Evolutionary conservation across 2,797 vertebrate genomes (phyloP).

Genomic region (Melanotaenia pygmaea): DNA sequence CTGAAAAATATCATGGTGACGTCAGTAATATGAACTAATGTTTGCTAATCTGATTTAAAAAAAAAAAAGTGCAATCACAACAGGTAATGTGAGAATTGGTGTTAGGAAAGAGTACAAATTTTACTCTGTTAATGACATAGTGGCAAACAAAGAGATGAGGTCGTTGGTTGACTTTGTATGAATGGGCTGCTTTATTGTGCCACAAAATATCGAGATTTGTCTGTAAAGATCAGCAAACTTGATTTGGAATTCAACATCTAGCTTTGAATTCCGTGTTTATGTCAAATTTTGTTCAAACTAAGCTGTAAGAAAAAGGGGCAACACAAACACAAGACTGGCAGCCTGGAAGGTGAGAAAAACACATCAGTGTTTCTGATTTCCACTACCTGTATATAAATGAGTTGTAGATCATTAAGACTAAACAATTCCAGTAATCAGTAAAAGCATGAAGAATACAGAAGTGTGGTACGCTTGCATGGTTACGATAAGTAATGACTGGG

Average conservation of each 20-base stretch:
- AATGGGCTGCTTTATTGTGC: too few species aligned
- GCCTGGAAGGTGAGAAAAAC: background rate
- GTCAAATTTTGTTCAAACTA: background rate
- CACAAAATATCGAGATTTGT: too few species aligned
- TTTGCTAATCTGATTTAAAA: background rate
- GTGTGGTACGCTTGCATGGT: conserved; percentile 27
- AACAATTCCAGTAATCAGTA: background rate
- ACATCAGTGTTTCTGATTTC: background rate
- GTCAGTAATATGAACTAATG: background rate
- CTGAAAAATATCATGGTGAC: background rate
- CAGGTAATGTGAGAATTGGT: too few species aligned
- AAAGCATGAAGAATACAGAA: background rate
- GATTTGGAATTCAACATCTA: background rate
- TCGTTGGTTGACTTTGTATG: too few species aligned
- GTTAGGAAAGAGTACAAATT: too few species aligned
- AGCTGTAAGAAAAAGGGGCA: too few species aligned
- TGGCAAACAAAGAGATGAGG: too few species aligned
- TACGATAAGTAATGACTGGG: conserved; percentile 37
- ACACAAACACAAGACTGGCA: too few species aligned
- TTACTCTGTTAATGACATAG: too few species aligned
- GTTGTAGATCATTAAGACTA: background rate
- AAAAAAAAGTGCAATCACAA: too few species aligned
- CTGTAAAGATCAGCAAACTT: background rate
- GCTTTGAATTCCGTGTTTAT: background rate
- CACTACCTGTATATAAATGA: background rate